Conservation (phyloP, 2,888 invertebrate species). For the Xestobium rufovillosum region DNA sequence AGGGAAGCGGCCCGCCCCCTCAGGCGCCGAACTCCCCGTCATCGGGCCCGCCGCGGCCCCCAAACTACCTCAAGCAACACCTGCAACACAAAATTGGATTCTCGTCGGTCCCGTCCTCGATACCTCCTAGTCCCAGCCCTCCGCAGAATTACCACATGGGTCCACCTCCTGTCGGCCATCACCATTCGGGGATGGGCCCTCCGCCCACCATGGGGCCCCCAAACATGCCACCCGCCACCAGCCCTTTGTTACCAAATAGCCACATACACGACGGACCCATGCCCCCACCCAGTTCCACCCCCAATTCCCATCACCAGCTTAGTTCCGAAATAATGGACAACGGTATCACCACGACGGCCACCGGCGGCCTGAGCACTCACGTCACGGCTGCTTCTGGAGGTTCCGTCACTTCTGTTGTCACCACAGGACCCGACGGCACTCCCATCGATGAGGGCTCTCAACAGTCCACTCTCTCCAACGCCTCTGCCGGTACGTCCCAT, state of each 20-base stretch:
- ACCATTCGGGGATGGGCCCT: constrained; percentile 51
- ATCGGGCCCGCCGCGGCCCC: constrained; percentile 46
- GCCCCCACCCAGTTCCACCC: constrained; percentile 52
- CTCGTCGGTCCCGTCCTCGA: constrained; percentile 42
- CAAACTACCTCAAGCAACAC: constrained; percentile 64
- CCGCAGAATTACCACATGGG: constrained; percentile 50
- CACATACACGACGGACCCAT: constrained; percentile 40
- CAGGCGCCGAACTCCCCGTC: constrained; percentile 47
- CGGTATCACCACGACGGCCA: constrained; percentile 54
- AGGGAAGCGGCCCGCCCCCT: constrained; percentile 34
- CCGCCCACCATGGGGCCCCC: constrained; percentile 57
- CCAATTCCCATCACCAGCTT: constrained; percentile 42
- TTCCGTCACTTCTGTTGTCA: constrained; percentile 79
- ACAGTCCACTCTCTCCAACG: constrained; percentile 87
- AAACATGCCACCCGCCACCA: constrained; percentile 51
- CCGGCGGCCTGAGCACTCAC: constrained; percentile 43
- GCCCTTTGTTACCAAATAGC: constrained; percentile 40
- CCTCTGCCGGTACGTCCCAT: constrained; percentile 70
- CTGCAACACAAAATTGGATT: constrained; percentile 63
- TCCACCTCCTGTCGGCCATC: constrained; percentile 50
- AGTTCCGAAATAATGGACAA: constrained; percentile 47
- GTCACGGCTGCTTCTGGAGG: constrained; percentile 44
- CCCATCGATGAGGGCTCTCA: constrained; percentile 86
- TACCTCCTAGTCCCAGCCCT: constrained; percentile 55
- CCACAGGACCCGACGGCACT: constrained; percentile 85